Percentiles rank a stretch among this genome's conserved stretches.
phyloP scores from a whole-genome alignment of 2,113 vertebrate species.

The Anoplopoma fimbria region DNA sequence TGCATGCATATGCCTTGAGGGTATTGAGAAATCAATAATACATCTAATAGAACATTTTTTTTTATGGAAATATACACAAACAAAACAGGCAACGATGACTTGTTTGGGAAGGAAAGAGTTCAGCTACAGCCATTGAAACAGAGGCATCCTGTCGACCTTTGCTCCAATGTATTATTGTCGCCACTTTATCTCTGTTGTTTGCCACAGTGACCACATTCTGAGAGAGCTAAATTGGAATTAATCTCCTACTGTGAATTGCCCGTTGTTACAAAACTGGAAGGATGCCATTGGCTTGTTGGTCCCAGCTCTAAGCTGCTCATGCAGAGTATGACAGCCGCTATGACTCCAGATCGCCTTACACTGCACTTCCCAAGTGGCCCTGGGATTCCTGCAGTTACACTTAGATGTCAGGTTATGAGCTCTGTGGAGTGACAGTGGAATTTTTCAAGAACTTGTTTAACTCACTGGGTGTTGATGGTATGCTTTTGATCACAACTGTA shows the following conservation, averaged over 20 bases:
- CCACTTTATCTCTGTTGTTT: conserved; percentile 36
- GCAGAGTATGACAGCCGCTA: conserved; percentile 49
- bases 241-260: conserved; percentile 35
- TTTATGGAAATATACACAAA: conserved; percentile 21
- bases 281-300: conserved; percentile 42
- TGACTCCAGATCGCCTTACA: conserved; percentile 59
- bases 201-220: conserved; percentile 35
- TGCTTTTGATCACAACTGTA: conserved; percentile 27
- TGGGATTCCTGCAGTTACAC: conserved; percentile 47
- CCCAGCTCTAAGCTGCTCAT: conserved; percentile 24
- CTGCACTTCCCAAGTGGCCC: conserved; percentile 43
- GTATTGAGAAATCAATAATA: conserved; percentile 42
- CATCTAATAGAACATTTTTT: conserved; percentile 14
- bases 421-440: conserved; percentile 28
- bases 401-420: conserved; percentile 41
- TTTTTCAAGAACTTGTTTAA: conserved; percentile 46
- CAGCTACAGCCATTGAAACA: conserved; percentile 6
- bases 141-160: conserved; percentile 12
- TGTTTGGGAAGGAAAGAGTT: conserved; percentile 15
- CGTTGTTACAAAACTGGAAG: conserved; percentile 39
- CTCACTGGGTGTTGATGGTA: conserved; percentile 2
- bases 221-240: conserved; percentile 7
- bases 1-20: conserved; percentile 4
- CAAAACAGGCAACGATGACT: neutral
- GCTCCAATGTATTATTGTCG: neutral